A percentile compares a stretch with the other conserved stretches of the same genome.
phyloP scores from a whole-genome alignment of 2,797 vertebrate genomes.

The Eupleurogrammus muticus region DNA sequence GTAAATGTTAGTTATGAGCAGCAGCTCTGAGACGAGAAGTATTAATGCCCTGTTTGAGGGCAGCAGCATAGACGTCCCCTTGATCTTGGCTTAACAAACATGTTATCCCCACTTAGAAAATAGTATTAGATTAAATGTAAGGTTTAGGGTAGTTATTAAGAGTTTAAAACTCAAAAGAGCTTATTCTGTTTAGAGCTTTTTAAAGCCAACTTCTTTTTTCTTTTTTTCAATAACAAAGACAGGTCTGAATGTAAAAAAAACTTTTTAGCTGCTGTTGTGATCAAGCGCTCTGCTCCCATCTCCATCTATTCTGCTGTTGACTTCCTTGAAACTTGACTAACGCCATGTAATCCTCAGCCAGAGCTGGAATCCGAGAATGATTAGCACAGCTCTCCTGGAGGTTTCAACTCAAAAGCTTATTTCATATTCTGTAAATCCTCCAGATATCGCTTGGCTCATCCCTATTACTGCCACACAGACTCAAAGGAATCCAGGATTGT shows the following conservation, averaged over 20 bases:
- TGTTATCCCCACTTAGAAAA: neutral
- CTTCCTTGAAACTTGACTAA: slow-evolving; percentile 17
- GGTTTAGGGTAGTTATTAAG: too few relatives aligned
- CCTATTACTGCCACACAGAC: slow-evolving; percentile 43
- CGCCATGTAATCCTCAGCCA: slow-evolving; percentile 27
- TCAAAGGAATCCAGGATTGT: slow-evolving; percentile 30
- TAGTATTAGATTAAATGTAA: neutral
- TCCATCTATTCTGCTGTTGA: slow-evolving; percentile 14
- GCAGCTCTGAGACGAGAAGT: neutral
- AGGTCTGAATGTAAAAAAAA: neutral
- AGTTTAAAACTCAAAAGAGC: neutral
- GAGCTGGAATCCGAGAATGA: slow-evolving; percentile 16
- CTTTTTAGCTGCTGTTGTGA: slow-evolving; percentile 5
- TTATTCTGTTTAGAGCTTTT: neutral
- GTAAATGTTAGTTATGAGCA: neutral
- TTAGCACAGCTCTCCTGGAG: slow-evolving; percentile 35
- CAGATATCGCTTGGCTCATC: slow-evolving; percentile 41
- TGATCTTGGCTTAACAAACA: neutral
- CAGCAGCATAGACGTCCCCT: neutral
- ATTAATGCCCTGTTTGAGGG: neutral
- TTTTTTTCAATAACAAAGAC: neutral
- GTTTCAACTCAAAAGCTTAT: slow-evolving; percentile 35
- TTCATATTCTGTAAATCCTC: slow-evolving; percentile 51
- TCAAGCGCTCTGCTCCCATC: slow-evolving; percentile 29
- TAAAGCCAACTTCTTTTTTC: neutral